These are phyloP conservation scores for Aphelocoma californica DNA, from an alignment of 2,797 vertebrate species.

Conservation along the genomic window DNA sequence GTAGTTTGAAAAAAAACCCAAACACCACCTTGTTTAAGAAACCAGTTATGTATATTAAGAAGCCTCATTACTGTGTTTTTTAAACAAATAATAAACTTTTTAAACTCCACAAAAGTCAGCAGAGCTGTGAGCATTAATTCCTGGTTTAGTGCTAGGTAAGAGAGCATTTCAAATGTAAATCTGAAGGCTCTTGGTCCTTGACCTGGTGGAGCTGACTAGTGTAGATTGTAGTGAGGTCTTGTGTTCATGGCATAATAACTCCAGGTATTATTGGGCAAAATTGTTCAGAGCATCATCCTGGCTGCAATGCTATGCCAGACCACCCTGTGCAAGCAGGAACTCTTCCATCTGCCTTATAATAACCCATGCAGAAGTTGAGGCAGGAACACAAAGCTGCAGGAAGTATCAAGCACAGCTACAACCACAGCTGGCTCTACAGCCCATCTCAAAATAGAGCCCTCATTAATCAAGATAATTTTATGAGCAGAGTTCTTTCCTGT, in stretches of 20 bases:
- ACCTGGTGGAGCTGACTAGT: not conserved
- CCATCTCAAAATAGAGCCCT: not conserved
- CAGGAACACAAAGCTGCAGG: not conserved
- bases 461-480: not conserved
- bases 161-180: not conserved
- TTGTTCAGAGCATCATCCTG: fast-evolving
- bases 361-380: not conserved
- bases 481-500: not conserved
- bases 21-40: not conserved
- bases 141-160: not conserved
- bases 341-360: not conserved
- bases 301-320: not conserved
- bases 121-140: not conserved
- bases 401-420: not conserved
- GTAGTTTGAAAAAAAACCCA: not conserved
- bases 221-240: not conserved
- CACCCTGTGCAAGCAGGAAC: not conserved
- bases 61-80: not conserved
- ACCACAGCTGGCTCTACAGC: not conserved
- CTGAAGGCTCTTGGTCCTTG: not conserved
- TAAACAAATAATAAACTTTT: not conserved
- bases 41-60: not conserved
- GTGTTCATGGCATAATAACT: not conserved
- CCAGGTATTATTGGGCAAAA: not conserved
- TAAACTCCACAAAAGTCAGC: not conserved